phyloP scores from a whole-genome alignment of 2,797 vertebrate species.

The Rachycentron canadum region DNA sequence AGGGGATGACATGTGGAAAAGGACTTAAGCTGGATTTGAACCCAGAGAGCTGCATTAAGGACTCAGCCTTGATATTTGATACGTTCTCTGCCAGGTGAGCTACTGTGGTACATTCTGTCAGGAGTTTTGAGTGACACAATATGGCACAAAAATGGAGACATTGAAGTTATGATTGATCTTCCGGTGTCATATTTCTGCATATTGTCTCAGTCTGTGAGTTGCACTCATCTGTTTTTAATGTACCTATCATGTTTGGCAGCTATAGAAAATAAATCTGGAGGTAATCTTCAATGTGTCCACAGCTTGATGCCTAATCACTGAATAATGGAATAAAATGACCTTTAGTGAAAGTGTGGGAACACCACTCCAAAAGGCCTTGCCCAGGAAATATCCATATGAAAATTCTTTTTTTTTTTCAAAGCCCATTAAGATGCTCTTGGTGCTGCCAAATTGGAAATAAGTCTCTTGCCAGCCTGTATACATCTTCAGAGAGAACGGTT shows the following conservation, averaged over 20 bases:
- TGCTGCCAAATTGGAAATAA: constrained; percentile 79
- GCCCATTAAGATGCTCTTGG: constrained; percentile 74
- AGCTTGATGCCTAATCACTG: constrained; percentile 63
- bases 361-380: constrained; percentile 48
- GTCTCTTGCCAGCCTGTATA: constrained; percentile 76
- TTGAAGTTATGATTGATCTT: constrained; percentile 7
- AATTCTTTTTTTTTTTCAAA: constrained; percentile 62
- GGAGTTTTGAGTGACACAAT: constrained; percentile 10
- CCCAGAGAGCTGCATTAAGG: too few species aligned
- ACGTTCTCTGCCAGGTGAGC: too few species aligned
- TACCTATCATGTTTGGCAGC: constrained; percentile 6
- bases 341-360: constrained; percentile 60
- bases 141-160: background rate
- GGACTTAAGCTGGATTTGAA: too few species aligned
- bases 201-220: constrained; percentile 7
- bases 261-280: constrained; percentile 32
- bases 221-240: constrained; percentile 26
- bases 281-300: constrained; percentile 36
- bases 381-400: constrained; percentile 66
- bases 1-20: too few species aligned
- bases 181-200: constrained; percentile 8
- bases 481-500: constrained; percentile 80
- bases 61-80: too few species aligned
- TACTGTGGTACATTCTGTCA: background rate
- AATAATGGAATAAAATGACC: constrained; percentile 65